A percentile compares a stretch with the other conserved stretches of the same genome.
Evolutionary conservation across 2,113 vertebrate species (phyloP).

Genomic region (Hylia prasina): DNA sequence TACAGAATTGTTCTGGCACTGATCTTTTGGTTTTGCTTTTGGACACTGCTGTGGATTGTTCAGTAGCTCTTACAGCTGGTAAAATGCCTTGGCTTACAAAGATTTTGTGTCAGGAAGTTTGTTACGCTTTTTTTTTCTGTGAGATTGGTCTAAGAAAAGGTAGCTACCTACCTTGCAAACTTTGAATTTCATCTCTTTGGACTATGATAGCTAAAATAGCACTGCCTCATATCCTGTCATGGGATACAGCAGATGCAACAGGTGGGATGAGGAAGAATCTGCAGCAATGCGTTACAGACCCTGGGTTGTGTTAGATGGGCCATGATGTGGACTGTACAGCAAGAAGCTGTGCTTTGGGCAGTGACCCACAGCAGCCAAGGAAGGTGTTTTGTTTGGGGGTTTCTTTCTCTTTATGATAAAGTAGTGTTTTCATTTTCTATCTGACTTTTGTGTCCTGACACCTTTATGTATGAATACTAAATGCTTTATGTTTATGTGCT

Average conservation of each 20-base stretch:
- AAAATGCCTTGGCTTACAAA: neutral
- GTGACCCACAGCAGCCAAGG: neutral
- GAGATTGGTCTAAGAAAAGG: neutral
- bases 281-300: neutral
- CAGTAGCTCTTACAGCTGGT: neutral
- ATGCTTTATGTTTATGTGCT: neutral
- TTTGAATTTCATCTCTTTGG: neutral
- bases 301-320: neutral
- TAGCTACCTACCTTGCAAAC: neutral
- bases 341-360: neutral
- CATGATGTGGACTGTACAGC: neutral
- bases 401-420: neutral
- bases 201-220: neutral
- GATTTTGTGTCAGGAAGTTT: neutral
- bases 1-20: neutral
- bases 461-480: neutral
- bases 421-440: neutral
- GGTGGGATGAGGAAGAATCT: neutral
- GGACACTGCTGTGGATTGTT: neutral
- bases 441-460: neutral
- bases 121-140: neutral
- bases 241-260: neutral
- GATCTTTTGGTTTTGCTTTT: neutral
- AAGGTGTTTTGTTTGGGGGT: neutral
- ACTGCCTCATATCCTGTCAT: fast-evolving